Percentiles rank a stretch among this genome's conserved stretches.
phyloP scores from a whole-genome alignment of 2,888 invertebrate genomes.

The Cheilosia grossa region DNA sequence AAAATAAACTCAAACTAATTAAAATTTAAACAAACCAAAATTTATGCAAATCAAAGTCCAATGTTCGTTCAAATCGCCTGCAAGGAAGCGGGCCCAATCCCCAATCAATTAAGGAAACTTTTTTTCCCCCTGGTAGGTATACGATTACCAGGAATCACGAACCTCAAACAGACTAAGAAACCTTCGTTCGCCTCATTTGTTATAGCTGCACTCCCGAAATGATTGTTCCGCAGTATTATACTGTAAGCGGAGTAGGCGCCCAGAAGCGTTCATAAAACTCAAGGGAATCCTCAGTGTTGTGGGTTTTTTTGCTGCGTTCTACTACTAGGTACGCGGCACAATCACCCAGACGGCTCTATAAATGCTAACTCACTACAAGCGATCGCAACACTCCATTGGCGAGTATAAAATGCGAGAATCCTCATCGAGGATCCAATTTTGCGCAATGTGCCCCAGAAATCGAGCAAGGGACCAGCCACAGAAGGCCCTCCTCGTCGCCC shows the following conservation, averaged over 20 bases:
- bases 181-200: conserved; percentile 55
- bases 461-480: background rate
- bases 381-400: conserved; percentile 21
- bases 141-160: conserved; percentile 76
- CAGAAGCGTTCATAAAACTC: conserved; percentile 37
- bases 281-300: conserved; percentile 21
- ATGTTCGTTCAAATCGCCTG: conserved; percentile 38
- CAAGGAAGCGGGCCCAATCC: conserved; percentile 67
- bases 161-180: conserved; percentile 52
- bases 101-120: conserved; percentile 78
- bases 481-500: background rate
- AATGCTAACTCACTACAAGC: conserved; percentile 43
- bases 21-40: conserved; percentile 79
- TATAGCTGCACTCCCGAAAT: conserved; percentile 64
- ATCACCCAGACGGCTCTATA: conserved; percentile 63
- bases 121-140: conserved; percentile 55
- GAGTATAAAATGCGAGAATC: conserved; percentile 44
- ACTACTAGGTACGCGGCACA: conserved; percentile 43
- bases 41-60: conserved; percentile 81
- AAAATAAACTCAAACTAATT: conserved; percentile 78
- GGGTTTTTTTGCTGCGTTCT: conserved; percentile 14
- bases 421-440: conserved; percentile 55
- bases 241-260: conserved; percentile 59
- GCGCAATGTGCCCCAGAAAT: conserved; percentile 36
- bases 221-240: conserved; percentile 41